A percentile compares a stretch with the other conserved stretches of the same genome.
Evolutionary conservation across 2,113 vertebrate species (phyloP).

Genomic region (Paradisaea rubra): DNA sequence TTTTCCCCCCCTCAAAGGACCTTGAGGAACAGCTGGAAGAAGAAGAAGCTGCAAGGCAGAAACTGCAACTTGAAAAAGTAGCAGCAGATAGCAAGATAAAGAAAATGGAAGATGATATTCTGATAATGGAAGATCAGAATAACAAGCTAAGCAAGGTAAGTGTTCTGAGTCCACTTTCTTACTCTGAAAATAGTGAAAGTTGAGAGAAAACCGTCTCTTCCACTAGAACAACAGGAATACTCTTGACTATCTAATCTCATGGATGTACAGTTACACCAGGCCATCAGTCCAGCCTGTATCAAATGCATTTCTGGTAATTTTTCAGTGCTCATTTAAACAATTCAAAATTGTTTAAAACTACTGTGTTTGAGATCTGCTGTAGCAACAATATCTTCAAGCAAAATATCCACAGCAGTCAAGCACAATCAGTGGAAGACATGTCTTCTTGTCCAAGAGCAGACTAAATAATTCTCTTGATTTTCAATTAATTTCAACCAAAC

Average conservation of each 20-base stretch:
- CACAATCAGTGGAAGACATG: not conserved
- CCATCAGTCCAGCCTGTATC: not conserved
- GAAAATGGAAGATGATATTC: constrained; percentile 90
- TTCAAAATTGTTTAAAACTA: not conserved
- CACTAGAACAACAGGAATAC: not conserved
- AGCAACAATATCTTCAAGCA: not conserved
- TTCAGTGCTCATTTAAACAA: not conserved
- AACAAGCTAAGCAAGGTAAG: constrained; percentile 87
- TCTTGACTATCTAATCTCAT: not conserved
- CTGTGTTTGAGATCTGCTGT: not conserved
- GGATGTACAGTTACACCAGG: not conserved
- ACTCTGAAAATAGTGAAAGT: not conserved
- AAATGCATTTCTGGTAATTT: not conserved
- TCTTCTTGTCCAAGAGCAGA: not conserved
- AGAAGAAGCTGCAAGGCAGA: constrained; percentile 86
- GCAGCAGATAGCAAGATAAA: constrained; percentile 87
- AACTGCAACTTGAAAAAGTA: constrained; percentile 88
- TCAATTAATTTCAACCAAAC: not conserved
- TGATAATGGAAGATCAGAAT: constrained; percentile 90
- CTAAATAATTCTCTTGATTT: not conserved
- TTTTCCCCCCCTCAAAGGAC: constrained; percentile 63
- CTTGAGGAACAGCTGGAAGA: constrained; percentile 85
- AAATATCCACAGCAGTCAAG: not conserved
- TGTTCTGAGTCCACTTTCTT: not conserved
- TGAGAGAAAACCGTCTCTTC: not conserved